Base-by-base conservation (phyloP, 2,888 invertebrate genomes). In the Tholera decimalis region DNA sequence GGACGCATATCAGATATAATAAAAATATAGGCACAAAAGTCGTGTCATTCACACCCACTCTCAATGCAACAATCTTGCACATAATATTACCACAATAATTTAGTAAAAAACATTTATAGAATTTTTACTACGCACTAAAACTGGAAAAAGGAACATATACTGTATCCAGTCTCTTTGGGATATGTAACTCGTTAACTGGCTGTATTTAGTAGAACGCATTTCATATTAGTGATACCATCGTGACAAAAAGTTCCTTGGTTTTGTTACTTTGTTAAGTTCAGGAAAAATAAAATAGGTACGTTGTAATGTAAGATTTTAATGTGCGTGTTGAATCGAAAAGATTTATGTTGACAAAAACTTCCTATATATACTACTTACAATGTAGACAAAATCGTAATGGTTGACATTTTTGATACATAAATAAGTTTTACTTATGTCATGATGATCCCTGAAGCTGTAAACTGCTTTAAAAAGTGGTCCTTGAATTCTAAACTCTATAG, bases 111-210 rank as follows among this genome's bases (percentile, higher is more conserved):
- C 88, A 84, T 85, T 88, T 85, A 88, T 85, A 85, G 83, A 80
- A 87, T 83, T 88, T 82, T 91, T 88, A 91, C 86, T 85, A 83
- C 83, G 85, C 78, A 83, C 77, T 90, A 86, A 90, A 90, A 85
- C 62, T 79, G 77, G 78, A 49, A 85, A 80, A 86, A 84, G 63
- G 51, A 56, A 61, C 57, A 68, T 72, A 79, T 60, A 66, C 67
- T 53, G 22, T 80, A 83, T 79, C 81, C 84, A 79, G 73, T 72
- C 79, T 82, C 82, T 73, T 81, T 49, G 13, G 33, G 62, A 74
- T 65, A 74, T 67, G 73, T 67, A 41, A 82, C 78, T 83, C 74
- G 74, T 80, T 81, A 81, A 78, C 79, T 81, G 33, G 54, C 50
- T 82, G 73, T 84, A 80, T 81, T 73, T 65, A 79, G 70, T 77